Base-by-base conservation (phyloP, 2,113 vertebrate species). In the Stegostoma tigrinum region DNA sequence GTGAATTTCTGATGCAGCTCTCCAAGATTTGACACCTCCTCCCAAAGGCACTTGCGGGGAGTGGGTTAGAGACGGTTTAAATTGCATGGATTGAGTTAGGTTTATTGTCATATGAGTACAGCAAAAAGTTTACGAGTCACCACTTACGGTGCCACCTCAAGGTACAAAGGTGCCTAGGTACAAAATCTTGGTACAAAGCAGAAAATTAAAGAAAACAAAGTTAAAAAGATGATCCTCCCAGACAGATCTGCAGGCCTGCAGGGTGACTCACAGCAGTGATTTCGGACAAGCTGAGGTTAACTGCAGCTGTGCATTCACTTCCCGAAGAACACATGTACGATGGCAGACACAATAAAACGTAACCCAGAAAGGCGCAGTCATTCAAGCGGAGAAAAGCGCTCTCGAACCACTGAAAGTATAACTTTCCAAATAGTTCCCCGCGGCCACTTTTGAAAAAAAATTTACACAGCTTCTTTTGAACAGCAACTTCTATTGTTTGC, bases 281-380 rank as follows among this genome's bases (percentile, higher is more conserved):
- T 91, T 61, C 19, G 61, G 55, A 21, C 34, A 91, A 91, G 55
- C 89, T n/a, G 61, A 91, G 89, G 89, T 91, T 91, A 91, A 66
- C 55, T 91, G 55, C 89, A 91, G 61, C 89, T 91, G 55, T 91
- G n/a, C 89, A 91, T 66, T 91, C 89, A 38, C 34, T 64, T 90
- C 30, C 30, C 87, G 15, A 30, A 55, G 64, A 90, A 90, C 87
- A 90, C 87, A 90, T 64, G 55, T 55, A 34, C 72, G 34, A 12
- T 61, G 89, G 64, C 55, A 91, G 89, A 91, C 34, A 91, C 89
- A 90, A 61, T 64, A 64, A 91, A 12, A 52, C 27, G 38, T 61
- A 91, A 34, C 89, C 38, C 55, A 91, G 55, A 34, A 91, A 66
- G 89, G 21, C 61, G 64, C 89, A 91, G 30, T 34, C 55, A 91